phyloP scores from a whole-genome alignment of 2,113 vertebrate genomes.

The Nipponia nippon region DNA sequence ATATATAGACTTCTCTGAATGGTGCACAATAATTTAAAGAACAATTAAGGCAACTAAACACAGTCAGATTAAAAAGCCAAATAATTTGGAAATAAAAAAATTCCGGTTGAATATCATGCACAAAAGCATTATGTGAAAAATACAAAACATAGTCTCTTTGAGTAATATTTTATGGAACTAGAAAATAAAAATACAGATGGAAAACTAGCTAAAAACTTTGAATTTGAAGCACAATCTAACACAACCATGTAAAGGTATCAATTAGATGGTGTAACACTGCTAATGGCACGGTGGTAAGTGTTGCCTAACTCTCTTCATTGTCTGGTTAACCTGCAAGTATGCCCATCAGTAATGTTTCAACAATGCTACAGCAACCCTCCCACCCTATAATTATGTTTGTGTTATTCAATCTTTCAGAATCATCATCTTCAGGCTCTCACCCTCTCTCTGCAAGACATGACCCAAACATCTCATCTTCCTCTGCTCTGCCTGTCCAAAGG shows the following conservation, averaged over 20 bases:
- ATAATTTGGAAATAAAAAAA: neutral
- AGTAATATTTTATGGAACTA: neutral
- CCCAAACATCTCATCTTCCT: constrained; percentile 60
- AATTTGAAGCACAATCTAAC: neutral
- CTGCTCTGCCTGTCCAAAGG: constrained; percentile 49
- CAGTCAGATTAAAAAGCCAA: neutral
- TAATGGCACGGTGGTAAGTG: neutral
- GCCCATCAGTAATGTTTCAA: neutral
- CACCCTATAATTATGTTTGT: neutral
- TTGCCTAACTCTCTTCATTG: neutral
- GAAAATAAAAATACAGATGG: neutral
- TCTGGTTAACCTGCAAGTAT: constrained; percentile 26
- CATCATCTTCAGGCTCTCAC: constrained; percentile 23
- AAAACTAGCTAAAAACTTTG: neutral
- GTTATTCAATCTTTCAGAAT: constrained; percentile 43
- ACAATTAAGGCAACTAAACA: neutral
- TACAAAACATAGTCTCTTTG: neutral
- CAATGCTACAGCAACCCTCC: neutral
- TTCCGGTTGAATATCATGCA: fast-evolving
- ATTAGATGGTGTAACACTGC: neutral
- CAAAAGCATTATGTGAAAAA: neutral
- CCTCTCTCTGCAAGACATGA: constrained; percentile 30
- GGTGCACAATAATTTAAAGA: neutral
- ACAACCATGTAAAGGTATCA: neutral
- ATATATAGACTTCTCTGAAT: neutral